These are phyloP conservation scores for Paramormyrops kingsleyae DNA, from an alignment of 2,113 vertebrate genomes.

Conservation along the genomic window DNA sequence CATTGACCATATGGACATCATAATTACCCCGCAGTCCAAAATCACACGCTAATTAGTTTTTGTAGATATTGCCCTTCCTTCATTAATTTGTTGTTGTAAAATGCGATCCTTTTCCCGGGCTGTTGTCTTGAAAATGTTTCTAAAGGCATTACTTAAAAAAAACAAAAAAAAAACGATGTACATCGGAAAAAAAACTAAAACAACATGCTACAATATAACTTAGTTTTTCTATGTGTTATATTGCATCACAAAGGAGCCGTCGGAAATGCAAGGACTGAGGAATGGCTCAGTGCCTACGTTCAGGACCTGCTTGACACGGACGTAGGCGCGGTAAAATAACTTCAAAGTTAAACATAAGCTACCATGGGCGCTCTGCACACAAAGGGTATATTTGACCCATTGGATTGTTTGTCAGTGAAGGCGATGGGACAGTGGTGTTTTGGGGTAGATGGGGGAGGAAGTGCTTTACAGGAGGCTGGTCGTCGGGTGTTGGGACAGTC, in stretches of 20 bases:
- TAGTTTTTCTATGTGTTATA: not conserved
- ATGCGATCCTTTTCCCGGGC: slow-evolving; percentile 1
- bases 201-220: not conserved
- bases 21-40: slow-evolving; percentile 25
- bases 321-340: not conserved
- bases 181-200: not conserved
- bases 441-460: not conserved
- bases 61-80: slow-evolving; percentile 21
- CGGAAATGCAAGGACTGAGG: not conserved
- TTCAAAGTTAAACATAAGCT: not conserved
- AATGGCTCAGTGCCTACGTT: not conserved
- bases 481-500: not conserved
- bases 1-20: slow-evolving; percentile 70
- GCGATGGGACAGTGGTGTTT: not conserved
- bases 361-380: not conserved
- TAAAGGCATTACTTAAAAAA: not conserved
- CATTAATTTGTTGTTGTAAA: slow-evolving; percentile 13
- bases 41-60: slow-evolving; percentile 26
- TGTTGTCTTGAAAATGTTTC: slow-evolving; percentile 2
- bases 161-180: not conserved
- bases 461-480: not conserved
- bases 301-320: not conserved
- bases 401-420: not conserved
- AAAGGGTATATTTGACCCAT: not conserved
- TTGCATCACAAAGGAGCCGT: not conserved